phyloP scores from a whole-genome alignment of 1,140 invertebrate species.

The Stratiolaelaps scimitus region DNA sequence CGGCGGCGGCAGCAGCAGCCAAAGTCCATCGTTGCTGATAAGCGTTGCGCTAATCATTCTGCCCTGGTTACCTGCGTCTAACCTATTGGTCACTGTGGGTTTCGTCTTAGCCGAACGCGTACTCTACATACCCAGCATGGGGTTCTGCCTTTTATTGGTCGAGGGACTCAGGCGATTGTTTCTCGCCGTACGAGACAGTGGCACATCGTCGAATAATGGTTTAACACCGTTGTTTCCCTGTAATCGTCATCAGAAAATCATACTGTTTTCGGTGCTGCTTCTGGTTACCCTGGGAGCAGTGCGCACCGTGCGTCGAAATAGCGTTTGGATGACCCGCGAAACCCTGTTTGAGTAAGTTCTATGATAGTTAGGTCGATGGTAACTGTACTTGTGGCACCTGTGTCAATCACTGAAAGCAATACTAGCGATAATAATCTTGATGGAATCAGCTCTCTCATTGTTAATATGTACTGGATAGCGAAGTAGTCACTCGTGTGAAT shows the following conservation, averaged over 20 bases:
- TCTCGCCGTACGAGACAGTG: slow-evolving; percentile 36
- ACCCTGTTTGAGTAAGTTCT: slow-evolving; percentile 43
- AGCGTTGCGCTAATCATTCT: slow-evolving; percentile 46
- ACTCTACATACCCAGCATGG: slow-evolving; percentile 70
- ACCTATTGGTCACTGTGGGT: slow-evolving; percentile 91
- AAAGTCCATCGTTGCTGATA: slow-evolving; percentile 31
- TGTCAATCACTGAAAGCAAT: no score
- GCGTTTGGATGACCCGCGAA: slow-evolving; percentile 63
- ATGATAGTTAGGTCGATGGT: no score
- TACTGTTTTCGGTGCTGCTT: slow-evolving; percentile 32
- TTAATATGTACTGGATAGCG: no score
- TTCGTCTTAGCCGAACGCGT: slow-evolving; percentile 93
- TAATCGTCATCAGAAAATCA: slow-evolving; percentile 29
- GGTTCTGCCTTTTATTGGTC: slow-evolving; percentile 39
- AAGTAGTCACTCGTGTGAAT: no score
- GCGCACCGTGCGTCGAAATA: slow-evolving; percentile 56
- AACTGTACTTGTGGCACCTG: no score
- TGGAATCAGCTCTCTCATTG: no score
- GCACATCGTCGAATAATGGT: slow-evolving; percentile 37
- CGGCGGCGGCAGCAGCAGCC: no score
- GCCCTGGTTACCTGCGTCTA: slow-evolving; percentile 87
- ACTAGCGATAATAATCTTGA: no score
- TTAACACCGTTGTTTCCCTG: slow-evolving; percentile 36
- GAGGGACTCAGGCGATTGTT: slow-evolving; percentile 37
- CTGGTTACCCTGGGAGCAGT: slow-evolving; percentile 49